These are phyloP conservation scores for Archegozetes longisetosus DNA, from an alignment of 1,140 invertebrate genomes.

Conservation along the genomic window DNA sequence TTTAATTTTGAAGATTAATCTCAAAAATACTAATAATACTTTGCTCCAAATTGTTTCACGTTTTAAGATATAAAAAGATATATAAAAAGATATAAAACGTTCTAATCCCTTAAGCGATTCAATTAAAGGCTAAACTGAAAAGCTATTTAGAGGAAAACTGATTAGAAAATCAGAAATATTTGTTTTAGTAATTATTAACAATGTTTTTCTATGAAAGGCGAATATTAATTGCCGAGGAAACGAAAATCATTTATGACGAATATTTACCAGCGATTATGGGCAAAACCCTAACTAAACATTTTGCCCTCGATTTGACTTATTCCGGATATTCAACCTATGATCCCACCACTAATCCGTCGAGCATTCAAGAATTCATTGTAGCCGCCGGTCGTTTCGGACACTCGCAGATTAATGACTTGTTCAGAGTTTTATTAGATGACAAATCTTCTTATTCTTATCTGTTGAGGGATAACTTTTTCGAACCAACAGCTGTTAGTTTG, in stretches of 20 bases:
- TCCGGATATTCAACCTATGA: slow-evolving; percentile 33
- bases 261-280: slow-evolving; percentile 47
- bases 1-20: no score
- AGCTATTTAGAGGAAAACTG: no score
- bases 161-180: no score
- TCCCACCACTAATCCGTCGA: slow-evolving; percentile 36
- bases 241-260: slow-evolving; percentile 67
- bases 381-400: slow-evolving; percentile 13
- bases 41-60: no score
- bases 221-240: slow-evolving; percentile 46
- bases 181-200: no score
- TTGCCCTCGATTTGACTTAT: slow-evolving; percentile 10
- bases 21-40: no score
- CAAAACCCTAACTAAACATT: slow-evolving; percentile 26
- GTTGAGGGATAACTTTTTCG: slow-evolving; percentile 16
- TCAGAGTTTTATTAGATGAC: slow-evolving; percentile 10
- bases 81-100: no score
- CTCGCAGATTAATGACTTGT: slow-evolving; percentile 11
- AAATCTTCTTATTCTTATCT: slow-evolving; percentile 5
- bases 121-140: no score
- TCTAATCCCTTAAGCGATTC: no score
- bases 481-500: slow-evolving; percentile 11
- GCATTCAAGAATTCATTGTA: slow-evolving; percentile 44
- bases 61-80: no score
- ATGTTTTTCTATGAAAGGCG: no score